Evolutionary conservation across 2,113 vertebrate species (phyloP).

Genomic region (Sterrhoptilus dennistouni): DNA sequence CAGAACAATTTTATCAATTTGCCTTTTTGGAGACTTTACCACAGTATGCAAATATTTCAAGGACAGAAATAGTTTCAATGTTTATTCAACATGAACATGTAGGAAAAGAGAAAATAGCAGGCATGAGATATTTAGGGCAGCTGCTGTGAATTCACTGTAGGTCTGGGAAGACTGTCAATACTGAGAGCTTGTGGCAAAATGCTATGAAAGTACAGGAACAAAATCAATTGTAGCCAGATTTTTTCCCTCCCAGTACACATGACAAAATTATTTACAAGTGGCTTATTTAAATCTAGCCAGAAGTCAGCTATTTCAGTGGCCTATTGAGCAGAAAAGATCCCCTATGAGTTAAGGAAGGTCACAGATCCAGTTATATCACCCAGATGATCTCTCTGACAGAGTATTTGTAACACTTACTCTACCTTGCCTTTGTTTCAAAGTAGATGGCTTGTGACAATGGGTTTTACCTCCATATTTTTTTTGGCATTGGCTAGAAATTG

Average conservation of each 20-base stretch:
- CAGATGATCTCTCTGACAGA: background rate
- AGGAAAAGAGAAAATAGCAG: conserved; percentile 1
- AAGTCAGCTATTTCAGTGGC: conserved; percentile 28
- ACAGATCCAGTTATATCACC: background rate
- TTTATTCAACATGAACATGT: background rate
- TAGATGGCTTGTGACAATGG: background rate
- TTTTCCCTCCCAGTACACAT: conserved; percentile 65
- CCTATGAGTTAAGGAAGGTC: conserved; percentile 12
- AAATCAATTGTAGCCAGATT: conserved; percentile 63
- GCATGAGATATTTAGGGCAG: conserved; percentile 41
- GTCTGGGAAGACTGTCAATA: conserved; percentile 63
- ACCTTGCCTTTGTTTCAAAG: background rate
- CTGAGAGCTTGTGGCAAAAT: conserved; percentile 32
- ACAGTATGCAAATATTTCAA: background rate
- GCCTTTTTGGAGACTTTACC: background rate
- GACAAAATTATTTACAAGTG: conserved; percentile 69
- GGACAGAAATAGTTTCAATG: background rate
- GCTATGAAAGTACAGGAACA: conserved; percentile 56
- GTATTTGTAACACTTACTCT: background rate
- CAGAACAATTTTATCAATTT: background rate
- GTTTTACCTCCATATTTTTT: background rate
- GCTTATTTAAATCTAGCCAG: conserved; percentile 61
- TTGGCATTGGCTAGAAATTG: background rate
- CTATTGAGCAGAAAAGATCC: conserved; percentile 31
- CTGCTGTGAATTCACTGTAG: conserved; percentile 25